These are phyloP conservation scores for Andrena minutula DNA, from an alignment of 2,888 invertebrate species.

Conservation along the genomic window DNA sequence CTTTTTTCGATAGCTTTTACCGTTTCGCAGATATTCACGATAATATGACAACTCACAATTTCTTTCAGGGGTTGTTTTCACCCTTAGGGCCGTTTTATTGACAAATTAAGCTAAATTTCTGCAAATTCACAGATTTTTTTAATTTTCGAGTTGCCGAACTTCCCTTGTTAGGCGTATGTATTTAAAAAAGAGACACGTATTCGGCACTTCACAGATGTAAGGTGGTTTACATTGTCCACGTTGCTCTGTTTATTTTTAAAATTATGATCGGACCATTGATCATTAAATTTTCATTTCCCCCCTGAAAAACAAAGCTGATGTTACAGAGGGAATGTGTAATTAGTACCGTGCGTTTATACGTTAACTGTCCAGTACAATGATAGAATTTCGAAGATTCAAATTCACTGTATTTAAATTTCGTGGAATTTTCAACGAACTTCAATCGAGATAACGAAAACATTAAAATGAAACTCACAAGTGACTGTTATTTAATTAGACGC, in stretches of 20 bases:
- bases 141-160: too few species aligned
- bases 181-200: not conserved
- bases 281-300: slow-evolving; percentile 6
- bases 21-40: too few species aligned
- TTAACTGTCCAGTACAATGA: not conserved
- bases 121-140: too few species aligned
- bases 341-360: not conserved
- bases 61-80: too few species aligned
- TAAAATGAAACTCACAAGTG: not conserved
- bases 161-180: not conserved
- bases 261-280: slow-evolving; percentile 4
- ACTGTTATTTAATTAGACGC: not conserved
- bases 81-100: too few species aligned
- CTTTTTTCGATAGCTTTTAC: too few species aligned
- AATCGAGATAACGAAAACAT: not conserved
- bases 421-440: not conserved
- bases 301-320: not conserved
- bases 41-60: too few species aligned
- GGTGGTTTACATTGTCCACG: not conserved
- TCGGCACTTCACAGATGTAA: not conserved
- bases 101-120: too few species aligned
- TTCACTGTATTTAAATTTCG: slow-evolving; percentile 10
- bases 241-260: not conserved
- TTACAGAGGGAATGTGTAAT: slow-evolving; percentile 11
- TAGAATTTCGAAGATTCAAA: not conserved